Evolutionary conservation across 1,140 invertebrate genomes (phyloP).

Genomic region (Ephestia elutella): DNA sequence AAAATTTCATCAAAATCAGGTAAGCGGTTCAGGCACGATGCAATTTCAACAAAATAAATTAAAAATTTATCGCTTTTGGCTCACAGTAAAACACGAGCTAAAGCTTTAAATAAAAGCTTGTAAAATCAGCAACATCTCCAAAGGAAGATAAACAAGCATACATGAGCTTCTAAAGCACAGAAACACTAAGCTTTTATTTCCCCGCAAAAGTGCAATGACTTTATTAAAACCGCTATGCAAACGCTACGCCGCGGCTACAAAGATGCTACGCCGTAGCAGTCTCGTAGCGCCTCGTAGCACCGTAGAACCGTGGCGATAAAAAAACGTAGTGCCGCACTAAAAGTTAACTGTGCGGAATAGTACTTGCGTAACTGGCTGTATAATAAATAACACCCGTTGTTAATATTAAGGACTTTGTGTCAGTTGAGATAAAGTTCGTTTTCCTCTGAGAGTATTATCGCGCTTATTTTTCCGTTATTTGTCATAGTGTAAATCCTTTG

Average conservation of each 20-base stretch:
- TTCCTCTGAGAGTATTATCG: neutral
- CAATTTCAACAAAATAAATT: too few species aligned
- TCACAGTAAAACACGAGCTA: too few species aligned
- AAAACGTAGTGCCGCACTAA: conserved; percentile 3
- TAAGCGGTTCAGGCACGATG: too few species aligned
- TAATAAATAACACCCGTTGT: neutral
- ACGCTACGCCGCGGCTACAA: neutral
- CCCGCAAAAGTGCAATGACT: neutral
- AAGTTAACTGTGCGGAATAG: conserved; percentile 2
- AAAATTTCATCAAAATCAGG: too few species aligned
- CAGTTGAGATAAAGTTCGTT: neutral
- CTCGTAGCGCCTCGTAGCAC: conserved; percentile 24
- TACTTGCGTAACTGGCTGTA: conserved; percentile 4
- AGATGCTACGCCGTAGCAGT: conserved; percentile 34
- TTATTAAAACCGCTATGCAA: neutral
- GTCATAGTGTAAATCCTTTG: conserved; percentile 1
- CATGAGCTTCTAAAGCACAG: neutral
- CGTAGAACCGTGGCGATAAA: conserved; percentile 10
- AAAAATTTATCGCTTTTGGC: too few species aligned
- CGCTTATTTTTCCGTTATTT: conserved; percentile 1
- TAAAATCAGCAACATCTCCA: too few species aligned
- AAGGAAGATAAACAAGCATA: neutral
- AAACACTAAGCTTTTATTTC: neutral
- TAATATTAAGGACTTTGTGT: neutral
- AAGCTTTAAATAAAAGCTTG: too few species aligned